phyloP scores from a whole-genome alignment of 2,888 invertebrate genomes.

The Hybos culiciformis region DNA sequence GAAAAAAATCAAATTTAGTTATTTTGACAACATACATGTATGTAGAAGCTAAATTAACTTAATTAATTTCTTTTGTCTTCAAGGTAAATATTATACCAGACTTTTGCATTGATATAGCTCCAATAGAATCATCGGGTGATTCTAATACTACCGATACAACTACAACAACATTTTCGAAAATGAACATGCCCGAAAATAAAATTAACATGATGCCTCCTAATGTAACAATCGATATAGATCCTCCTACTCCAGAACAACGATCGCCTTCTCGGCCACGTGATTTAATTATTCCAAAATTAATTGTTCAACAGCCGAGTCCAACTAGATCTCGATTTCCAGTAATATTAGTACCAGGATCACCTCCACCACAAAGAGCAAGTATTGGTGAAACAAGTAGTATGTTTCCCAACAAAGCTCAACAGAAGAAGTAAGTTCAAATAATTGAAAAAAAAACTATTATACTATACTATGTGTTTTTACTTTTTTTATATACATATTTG shows the following conservation, averaged over 20 bases:
- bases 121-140: not conserved
- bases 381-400: constrained; percentile 31
- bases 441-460: too few relatives aligned
- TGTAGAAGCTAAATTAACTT: too few relatives aligned
- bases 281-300: constrained; percentile 49
- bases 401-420: constrained; percentile 36
- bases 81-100: not conserved
- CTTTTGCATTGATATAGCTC: not conserved
- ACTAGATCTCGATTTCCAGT: constrained; percentile 40
- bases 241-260: constrained; percentile 23
- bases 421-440: constrained; percentile 27
- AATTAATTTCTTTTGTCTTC: not conserved
- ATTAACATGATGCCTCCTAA: constrained; percentile 10
- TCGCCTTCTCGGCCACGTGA: constrained; percentile 35
- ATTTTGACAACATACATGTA: too few relatives aligned
- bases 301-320: constrained; percentile 55
- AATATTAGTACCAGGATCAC: constrained; percentile 40
- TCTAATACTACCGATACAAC: not conserved
- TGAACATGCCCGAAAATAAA: too few relatives aligned
- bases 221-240: constrained; percentile 25
- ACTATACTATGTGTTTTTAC: too few relatives aligned
- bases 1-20: too few relatives aligned
- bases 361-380: constrained; percentile 40
- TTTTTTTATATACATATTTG: too few relatives aligned
- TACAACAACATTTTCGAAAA: constrained; percentile 7